phyloP scores from a whole-genome alignment of 1,140 invertebrate species.

The Neoseiulus cucumeris region DNA sequence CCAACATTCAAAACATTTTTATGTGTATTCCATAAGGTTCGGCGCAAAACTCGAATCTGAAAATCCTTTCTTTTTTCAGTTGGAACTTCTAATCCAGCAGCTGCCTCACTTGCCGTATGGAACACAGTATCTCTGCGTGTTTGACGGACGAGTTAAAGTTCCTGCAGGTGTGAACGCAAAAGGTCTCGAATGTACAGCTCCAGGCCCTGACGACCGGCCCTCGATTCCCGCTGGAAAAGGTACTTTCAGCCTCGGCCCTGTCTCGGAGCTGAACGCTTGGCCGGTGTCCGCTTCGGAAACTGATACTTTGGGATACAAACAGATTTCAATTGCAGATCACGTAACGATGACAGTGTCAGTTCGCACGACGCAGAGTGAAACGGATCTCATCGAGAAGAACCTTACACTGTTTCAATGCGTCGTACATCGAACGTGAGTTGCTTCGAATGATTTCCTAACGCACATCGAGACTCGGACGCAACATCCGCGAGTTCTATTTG shows the following conservation, averaged over 20 bases:
- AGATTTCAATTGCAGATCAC: slow-evolving; percentile 41
- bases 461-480: background rate
- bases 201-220: slow-evolving; percentile 49
- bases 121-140: slow-evolving; percentile 83
- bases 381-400: slow-evolving; percentile 74
- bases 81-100: slow-evolving; percentile 67
- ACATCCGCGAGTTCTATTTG: too few species aligned
- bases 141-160: slow-evolving; percentile 53
- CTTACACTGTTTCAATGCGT: slow-evolving; percentile 86
- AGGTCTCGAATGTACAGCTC: slow-evolving; percentile 65
- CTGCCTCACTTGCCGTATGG: slow-evolving; percentile 64
- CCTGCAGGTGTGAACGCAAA: slow-evolving; percentile 53
- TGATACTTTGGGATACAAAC: too few species aligned
- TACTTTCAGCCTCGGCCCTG: slow-evolving; percentile 17
- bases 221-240: slow-evolving; percentile 47
- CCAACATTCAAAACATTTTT: too few species aligned
- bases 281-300: background rate
- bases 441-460: background rate
- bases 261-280: background rate
- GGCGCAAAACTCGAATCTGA: too few species aligned
- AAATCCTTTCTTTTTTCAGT: slow-evolving; percentile 24
- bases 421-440: slow-evolving; percentile 44
- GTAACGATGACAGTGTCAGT: slow-evolving; percentile 70
- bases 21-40: too few species aligned
- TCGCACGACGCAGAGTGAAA: slow-evolving; percentile 74